Percentiles rank a stretch among this genome's conserved stretches.
phyloP scores from a whole-genome alignment of 1,140 invertebrate species.

The Microplitis demolitor region DNA sequence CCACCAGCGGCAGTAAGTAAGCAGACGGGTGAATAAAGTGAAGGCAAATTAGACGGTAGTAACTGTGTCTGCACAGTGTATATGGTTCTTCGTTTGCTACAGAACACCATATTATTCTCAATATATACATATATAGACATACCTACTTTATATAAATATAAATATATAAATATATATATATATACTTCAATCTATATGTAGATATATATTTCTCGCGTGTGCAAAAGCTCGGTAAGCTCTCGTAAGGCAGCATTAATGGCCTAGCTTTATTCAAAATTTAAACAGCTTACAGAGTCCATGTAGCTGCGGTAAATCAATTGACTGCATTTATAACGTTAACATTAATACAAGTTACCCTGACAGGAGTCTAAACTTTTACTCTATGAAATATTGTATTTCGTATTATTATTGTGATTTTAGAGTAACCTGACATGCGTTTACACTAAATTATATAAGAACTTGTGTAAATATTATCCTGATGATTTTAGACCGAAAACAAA shows the following conservation, averaged over 20 bases:
- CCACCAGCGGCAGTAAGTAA: no score
- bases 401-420: neutral
- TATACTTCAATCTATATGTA: neutral
- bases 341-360: neutral
- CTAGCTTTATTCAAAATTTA: slow-evolving; percentile 47
- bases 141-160: neutral
- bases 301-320: slow-evolving; percentile 32
- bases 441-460: neutral
- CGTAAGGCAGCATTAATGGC: slow-evolving; percentile 46
- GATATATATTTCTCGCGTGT: slow-evolving; percentile 18
- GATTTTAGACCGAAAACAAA: neutral
- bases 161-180: neutral
- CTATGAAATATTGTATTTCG: neutral
- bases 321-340: neutral
- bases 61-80: slow-evolving; percentile 11
- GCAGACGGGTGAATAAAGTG: no score
- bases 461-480: slow-evolving; percentile 15
- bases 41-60: slow-evolving; percentile 1
- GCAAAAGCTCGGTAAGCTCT: slow-evolving; percentile 41
- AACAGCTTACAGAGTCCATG: slow-evolving; percentile 42
- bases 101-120: neutral
- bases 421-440: neutral
- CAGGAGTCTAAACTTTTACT: neutral
- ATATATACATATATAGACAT: slow-evolving; percentile 11
- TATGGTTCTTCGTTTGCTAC: neutral